phyloP scores from a whole-genome alignment of 2,888 invertebrate species.

The Omphaloscelis lunosa region DNA sequence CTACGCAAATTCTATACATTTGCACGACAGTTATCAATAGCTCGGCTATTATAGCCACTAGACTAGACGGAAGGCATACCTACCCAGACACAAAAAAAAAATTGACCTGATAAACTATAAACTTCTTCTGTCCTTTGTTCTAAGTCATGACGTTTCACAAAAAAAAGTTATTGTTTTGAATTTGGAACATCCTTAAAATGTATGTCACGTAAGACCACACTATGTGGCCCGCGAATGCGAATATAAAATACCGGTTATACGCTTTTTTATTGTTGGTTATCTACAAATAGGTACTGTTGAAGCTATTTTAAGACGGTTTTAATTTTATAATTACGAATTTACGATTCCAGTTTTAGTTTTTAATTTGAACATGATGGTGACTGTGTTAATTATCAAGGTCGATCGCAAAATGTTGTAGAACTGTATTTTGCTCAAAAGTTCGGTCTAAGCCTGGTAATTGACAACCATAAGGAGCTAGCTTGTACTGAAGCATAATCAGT shows the following conservation, averaged over 20 bases:
- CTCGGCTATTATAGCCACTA: background rate
- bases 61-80: background rate
- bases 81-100: background rate
- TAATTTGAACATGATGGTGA: constrained; percentile 4
- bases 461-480: background rate
- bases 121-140: background rate
- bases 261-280: constrained; percentile 39
- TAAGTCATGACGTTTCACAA: background rate
- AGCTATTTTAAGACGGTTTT: constrained; percentile 43
- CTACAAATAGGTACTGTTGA: constrained; percentile 24
- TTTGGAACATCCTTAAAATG: constrained; percentile 54
- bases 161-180: constrained; percentile 49
- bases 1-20: background rate
- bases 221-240: constrained; percentile 46
- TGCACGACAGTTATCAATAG: background rate
- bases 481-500: background rate
- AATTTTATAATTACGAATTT: constrained; percentile 4
- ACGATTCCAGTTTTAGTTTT: constrained; percentile 24
- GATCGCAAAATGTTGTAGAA: background rate
- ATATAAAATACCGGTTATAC: constrained; percentile 56
- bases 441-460: background rate
- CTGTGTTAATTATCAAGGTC: constrained; percentile 12
- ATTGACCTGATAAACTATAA: background rate
- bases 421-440: background rate
- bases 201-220: constrained; percentile 57